These are phyloP conservation scores for Burhinus oedicnemus DNA, from an alignment of 2,113 vertebrate species.

Conservation along the genomic window DNA sequence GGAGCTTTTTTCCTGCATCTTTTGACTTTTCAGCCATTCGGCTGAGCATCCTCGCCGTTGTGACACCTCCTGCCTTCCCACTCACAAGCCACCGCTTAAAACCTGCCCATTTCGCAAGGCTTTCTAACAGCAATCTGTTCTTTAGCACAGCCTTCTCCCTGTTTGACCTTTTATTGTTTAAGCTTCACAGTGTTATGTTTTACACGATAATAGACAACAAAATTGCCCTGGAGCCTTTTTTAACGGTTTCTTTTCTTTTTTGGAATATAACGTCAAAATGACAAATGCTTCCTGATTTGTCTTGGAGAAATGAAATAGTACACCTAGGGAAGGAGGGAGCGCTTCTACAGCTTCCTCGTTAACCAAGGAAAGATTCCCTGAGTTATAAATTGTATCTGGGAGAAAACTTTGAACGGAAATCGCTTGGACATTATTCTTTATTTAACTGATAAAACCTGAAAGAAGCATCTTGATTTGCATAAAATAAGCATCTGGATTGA, in stretches of 20 bases:
- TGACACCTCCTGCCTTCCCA: background rate
- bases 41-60: background rate
- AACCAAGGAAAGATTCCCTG: background rate
- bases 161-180: conserved; percentile 49
- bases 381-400: conserved; percentile 8
- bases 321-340: background rate
- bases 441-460: conserved; percentile 31
- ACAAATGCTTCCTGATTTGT: conserved; percentile 50
- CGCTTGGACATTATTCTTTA: background rate
- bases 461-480: conserved; percentile 43
- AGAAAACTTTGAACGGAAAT: conserved; percentile 28
- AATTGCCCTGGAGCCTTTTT: conserved; percentile 35
- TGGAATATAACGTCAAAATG: conserved; percentile 33
- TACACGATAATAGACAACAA: conserved; percentile 40
- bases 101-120: background rate
- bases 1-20: background rate
- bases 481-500: conserved; percentile 26
- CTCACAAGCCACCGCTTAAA: background rate
- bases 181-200: conserved; percentile 7
- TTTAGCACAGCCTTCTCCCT: background rate
- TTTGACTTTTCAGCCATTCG: background rate
- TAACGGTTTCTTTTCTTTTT: background rate
- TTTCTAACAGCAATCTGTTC: background rate
- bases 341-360: background rate
- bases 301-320: conserved; percentile 25